Evolutionary conservation across 1,140 invertebrate species (phyloP), one percentile per base, ranked within the genome.

Genomic region (Helicoverpa armigera): DNA sequence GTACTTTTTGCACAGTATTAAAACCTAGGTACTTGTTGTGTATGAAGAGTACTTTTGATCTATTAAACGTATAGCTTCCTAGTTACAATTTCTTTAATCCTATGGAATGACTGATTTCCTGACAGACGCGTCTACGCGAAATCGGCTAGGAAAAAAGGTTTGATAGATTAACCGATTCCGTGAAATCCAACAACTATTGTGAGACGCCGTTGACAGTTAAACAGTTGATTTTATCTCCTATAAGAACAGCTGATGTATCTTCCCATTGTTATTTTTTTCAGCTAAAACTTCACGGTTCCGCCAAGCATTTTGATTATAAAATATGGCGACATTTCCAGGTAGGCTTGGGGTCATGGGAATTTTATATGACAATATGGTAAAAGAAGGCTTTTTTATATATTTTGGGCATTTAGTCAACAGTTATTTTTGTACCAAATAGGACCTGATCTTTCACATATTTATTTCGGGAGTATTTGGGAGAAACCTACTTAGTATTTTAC

Each of bases 141-240:
- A 12, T 23, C 1, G 11, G 35, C 11, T 7, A 58, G 11, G 56
- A 7, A 58, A 58, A 9, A 58, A 18, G 7, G 18, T 58, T 60
- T 60, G 2, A 60, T 12, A 23, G 58, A 18, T 43, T 53, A 72
- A 61, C 23, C 7, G 29, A 50, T 75, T 63, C 43, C 43, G 56
- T 61, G 12, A 63, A 63, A 63, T 35, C 60, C 14, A 63, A 14
- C 29, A 5, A 54, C 2, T 53, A 72, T 14, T 14, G 5, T 65
- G 9, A n/a, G 31, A 7, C 23, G 53, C 16, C 58, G 18, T 75
- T 61, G 48, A 23, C 65, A 16, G 43, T 29, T 51, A 63, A 76
- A 51, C 73, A 63, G 73, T 23, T 63, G 73, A 76, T 76, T 76
- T 48, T 61, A 76, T 76, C 73, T 61, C 7, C 13, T 43, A 43